Evolutionary conservation across 2,797 vertebrate species (phyloP), one percentile per base, ranked within the genome.

Genomic region (Falco cherrug): DNA sequence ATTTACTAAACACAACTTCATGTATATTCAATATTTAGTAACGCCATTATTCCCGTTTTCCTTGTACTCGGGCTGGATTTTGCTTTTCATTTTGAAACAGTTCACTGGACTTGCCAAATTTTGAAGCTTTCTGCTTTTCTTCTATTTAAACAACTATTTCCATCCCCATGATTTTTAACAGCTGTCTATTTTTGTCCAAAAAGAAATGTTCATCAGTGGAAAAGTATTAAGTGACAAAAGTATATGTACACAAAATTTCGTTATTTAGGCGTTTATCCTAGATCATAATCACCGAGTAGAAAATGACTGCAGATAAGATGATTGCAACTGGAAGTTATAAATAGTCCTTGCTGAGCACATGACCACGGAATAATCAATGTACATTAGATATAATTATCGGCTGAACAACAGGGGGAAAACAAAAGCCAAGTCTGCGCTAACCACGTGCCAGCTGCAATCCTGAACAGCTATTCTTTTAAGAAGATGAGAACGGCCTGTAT

Each of bases 211-310:
- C 51, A 31, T 82, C 51, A 45, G 13, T 47, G 24, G 64, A 76
- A 89, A 89, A 63, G 41, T 45, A 86, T 67, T 64, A 94, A 86
- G 39, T 64, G 24, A 43, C 60, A 82, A 60, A 92, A 39, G 50
- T 83, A 59, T 89, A 90, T 86, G 53, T 67, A 85, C 53, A 59
- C 35, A 73, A 2, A 53, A 73, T 43, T 48, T 94, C 29, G 29
- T 85, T 94, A 70, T 84, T 94, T 90, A 94, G 79, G 43, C 35
- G 20, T 71, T 93, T 89, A 19, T 61, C 21, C 63, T 71, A 83
- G 56, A 69, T 43, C 25, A 28, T 85, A 84, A 78, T 80, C 35
- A 51, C 50, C 39, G 60, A 59, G 26, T 56, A 84, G 73, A 51
- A 92, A 69, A 76, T 57, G 3, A 93, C 5, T 71, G 65, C 57